These are phyloP conservation scores for Microchirus variegatus DNA, from an alignment of 2,797 vertebrate genomes.

Conservation along the genomic window DNA sequence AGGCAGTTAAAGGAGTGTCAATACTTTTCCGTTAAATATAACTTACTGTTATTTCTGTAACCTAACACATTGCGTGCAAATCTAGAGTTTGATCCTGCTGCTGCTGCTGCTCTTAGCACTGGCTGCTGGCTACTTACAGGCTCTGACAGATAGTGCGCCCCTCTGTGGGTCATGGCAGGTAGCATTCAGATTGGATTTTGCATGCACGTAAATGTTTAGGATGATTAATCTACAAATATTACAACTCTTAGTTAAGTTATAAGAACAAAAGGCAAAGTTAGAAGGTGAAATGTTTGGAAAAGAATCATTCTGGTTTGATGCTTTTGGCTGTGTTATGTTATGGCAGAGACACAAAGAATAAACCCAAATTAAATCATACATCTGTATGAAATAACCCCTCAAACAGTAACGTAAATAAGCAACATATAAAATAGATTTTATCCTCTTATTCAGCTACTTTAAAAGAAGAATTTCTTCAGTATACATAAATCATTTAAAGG, in stretches of 20 bases:
- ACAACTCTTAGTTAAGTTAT: constrained; percentile 22
- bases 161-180: constrained; percentile 15
- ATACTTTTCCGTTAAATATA: constrained; percentile 11
- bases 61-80: constrained; percentile 25
- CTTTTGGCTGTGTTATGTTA: too few relatives aligned
- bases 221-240: constrained; percentile 53
- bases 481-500: too few relatives aligned
- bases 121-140: constrained; percentile 59
- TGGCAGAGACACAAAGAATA: too few relatives aligned
- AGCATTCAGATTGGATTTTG: constrained; percentile 55
- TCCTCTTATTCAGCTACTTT: too few relatives aligned
- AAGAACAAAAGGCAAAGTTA: background rate
- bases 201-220: constrained; percentile 48
- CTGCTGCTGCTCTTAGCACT: constrained; percentile 42
- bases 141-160: constrained; percentile 25
- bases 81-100: constrained; percentile 17
- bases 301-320: too few relatives aligned
- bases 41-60: constrained; percentile 26
- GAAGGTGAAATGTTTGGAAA: background rate
- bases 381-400: too few relatives aligned
- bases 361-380: too few relatives aligned
- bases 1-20: background rate
- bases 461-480: too few relatives aligned
- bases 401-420: too few relatives aligned
- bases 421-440: too few relatives aligned